Evolutionary conservation across 2,888 invertebrate genomes (phyloP).

Genomic region (Galerucella calmariensis): DNA sequence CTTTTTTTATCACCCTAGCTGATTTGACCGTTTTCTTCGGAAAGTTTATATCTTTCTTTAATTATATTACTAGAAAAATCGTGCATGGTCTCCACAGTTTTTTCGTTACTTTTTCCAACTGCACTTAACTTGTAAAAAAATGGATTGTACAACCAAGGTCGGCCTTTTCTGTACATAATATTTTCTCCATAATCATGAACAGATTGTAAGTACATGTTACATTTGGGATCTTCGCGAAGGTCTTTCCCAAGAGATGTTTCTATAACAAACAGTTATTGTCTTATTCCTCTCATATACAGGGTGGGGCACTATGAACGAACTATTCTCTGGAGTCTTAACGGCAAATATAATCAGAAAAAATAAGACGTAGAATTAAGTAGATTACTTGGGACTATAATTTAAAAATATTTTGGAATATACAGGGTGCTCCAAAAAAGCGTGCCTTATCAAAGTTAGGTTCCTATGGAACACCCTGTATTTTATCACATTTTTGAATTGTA

Average conservation of each 20-base stretch:
- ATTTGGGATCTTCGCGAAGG: constrained; percentile 8
- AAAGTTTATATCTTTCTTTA: constrained; percentile 31
- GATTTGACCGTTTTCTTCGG: background rate
- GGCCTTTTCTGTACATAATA: constrained; percentile 27
- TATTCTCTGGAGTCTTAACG: too few species aligned
- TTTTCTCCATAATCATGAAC: constrained; percentile 34
- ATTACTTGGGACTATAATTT: too few species aligned
- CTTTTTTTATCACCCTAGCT: constrained; percentile 46
- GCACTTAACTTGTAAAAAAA: constrained; percentile 18
- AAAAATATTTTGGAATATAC: too few species aligned
- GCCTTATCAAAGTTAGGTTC: too few species aligned
- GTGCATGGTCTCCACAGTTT: constrained; percentile 32
- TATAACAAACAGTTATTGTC: background rate
- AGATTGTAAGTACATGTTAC: constrained; percentile 38
- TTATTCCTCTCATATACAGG: too few species aligned
- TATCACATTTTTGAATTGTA: too few species aligned
- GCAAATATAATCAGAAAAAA: too few species aligned
- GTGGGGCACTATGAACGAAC: too few species aligned
- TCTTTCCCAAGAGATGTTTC: constrained; percentile 33
- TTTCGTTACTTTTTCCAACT: constrained; percentile 19
- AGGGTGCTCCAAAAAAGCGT: too few species aligned
- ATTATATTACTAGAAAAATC: constrained; percentile 40
- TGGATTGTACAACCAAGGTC: constrained; percentile 39
- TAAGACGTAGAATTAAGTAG: too few species aligned
- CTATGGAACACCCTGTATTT: too few species aligned